Percentiles rank a stretch among this genome's conserved stretches.
Evolutionary conservation across 2,797 vertebrate species (phyloP).

Genomic region (Cyprinella venusta): DNA sequence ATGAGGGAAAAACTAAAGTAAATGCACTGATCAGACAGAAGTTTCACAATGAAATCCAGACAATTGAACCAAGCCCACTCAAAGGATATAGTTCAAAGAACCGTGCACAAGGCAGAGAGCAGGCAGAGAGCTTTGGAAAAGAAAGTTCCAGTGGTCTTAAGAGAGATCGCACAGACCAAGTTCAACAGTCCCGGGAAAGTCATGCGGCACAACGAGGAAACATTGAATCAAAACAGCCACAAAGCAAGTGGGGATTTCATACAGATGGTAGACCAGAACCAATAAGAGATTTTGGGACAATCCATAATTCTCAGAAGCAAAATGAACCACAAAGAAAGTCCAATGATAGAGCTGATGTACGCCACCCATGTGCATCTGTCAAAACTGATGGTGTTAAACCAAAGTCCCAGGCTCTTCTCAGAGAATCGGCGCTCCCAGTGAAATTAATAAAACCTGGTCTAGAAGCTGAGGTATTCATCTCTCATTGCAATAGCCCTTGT

Average conservation of each 20-base stretch:
- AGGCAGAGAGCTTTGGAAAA: neutral
- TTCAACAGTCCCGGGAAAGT: neutral
- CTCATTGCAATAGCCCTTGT: slow-evolving; percentile 79
- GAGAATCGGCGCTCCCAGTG: slow-evolving; percentile 74
- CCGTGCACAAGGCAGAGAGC: slow-evolving; percentile 8
- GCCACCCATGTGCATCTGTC: neutral
- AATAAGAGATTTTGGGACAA: neutral
- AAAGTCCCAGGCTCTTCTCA: slow-evolving; percentile 64
- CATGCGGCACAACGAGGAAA: neutral
- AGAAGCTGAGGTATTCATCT: slow-evolving; percentile 82
- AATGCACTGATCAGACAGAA: slow-evolving; percentile 83
- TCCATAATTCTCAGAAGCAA: neutral
- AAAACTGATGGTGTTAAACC: slow-evolving; percentile 19
- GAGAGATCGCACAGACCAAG: neutral
- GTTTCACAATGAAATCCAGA: slow-evolving; percentile 66
- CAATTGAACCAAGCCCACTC: slow-evolving; percentile 46
- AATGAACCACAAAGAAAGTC: neutral
- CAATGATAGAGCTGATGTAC: neutral
- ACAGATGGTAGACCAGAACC: slow-evolving; percentile 28
- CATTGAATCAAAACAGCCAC: neutral
- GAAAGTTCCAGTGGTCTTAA: slow-evolving; percentile 1
- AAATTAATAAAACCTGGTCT: slow-evolving; percentile 75
- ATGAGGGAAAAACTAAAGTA: slow-evolving; percentile 81
- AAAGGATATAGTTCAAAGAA: slow-evolving; percentile 40
- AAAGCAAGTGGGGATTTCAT: neutral